A percentile compares a stretch with the other conserved stretches of the same genome.
phyloP scores from a whole-genome alignment of 2,113 vertebrate species.

The Triplophysa rosa region DNA sequence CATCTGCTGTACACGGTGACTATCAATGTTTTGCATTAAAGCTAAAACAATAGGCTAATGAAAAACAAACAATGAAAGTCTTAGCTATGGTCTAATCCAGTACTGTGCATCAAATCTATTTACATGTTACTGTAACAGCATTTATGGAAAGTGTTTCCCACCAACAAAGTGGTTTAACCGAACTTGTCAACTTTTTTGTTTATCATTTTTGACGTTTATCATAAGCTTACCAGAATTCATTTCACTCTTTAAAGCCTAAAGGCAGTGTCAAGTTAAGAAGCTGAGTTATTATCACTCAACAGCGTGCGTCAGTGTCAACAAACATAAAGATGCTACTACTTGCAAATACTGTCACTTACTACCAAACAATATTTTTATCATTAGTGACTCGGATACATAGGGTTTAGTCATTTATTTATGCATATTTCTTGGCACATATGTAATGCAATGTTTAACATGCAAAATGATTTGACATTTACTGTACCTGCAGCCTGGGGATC shows the following conservation, averaged over 20 bases:
- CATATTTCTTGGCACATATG: neutral
- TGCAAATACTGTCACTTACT: neutral
- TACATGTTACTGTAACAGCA: neutral
- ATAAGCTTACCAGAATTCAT: neutral
- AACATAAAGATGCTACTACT: neutral
- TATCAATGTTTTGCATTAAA: too few relatives aligned
- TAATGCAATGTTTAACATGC: neutral
- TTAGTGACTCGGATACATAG: too few relatives aligned
- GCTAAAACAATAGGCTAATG: neutral
- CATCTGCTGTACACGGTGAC: too few relatives aligned
- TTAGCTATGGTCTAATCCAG: neutral
- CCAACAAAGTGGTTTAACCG: neutral
- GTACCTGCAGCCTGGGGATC: neutral
- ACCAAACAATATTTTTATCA: neutral
- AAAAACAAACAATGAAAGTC: neutral
- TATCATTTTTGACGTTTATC: too few relatives aligned
- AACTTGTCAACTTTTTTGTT: too few relatives aligned
- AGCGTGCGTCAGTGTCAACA: slow-evolving; percentile 1
- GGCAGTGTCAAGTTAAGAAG: neutral
- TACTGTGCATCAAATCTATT: neutral
- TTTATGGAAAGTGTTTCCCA: neutral
- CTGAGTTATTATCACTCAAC: slow-evolving; percentile 11
- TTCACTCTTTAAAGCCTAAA: slow-evolving; percentile 3
- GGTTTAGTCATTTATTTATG: too few relatives aligned
- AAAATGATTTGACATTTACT: neutral